These are phyloP conservation scores for Scaeva pyrastri DNA, from an alignment of 2,888 invertebrate genomes.

Conservation along the genomic window DNA sequence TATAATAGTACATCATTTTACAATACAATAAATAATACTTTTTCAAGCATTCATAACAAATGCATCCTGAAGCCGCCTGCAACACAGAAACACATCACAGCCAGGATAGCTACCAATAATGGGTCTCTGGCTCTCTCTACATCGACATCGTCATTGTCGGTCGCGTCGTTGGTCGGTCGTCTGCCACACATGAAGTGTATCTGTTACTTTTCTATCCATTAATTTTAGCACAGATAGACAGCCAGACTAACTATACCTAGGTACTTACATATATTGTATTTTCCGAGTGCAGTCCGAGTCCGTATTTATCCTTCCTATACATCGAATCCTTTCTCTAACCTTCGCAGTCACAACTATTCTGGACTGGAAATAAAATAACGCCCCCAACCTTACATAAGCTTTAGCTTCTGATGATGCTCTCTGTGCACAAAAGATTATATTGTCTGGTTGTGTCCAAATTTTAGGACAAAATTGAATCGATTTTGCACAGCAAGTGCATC, in stretches of 20 bases:
- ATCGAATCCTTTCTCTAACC: not conserved
- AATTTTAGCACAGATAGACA: conserved; percentile 61
- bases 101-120: conserved; percentile 28
- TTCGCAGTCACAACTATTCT: not conserved
- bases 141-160: not conserved
- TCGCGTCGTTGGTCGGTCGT: not conserved
- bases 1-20: conserved; percentile 1
- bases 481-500: conserved; percentile 37
- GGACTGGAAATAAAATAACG: not conserved
- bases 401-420: not conserved
- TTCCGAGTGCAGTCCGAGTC: conserved; percentile 16
- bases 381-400: not conserved
- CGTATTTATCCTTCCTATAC: not conserved
- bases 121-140: not conserved
- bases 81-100: conserved; percentile 31
- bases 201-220: conserved; percentile 69
- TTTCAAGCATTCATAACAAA: conserved; percentile 24
- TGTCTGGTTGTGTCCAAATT: conserved; percentile 45
- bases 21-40: conserved; percentile 3
- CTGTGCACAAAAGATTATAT: conserved; percentile 28
- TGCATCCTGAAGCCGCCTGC: conserved; percentile 32
- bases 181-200: conserved; percentile 44
- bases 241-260: conserved; percentile 40
- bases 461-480: conserved; percentile 53
- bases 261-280: conserved; percentile 10